A percentile compares a stretch with the other conserved stretches of the same genome.
Conservation (phyloP, 2,113 vertebrate species). For the Lonchura striata region DNA sequence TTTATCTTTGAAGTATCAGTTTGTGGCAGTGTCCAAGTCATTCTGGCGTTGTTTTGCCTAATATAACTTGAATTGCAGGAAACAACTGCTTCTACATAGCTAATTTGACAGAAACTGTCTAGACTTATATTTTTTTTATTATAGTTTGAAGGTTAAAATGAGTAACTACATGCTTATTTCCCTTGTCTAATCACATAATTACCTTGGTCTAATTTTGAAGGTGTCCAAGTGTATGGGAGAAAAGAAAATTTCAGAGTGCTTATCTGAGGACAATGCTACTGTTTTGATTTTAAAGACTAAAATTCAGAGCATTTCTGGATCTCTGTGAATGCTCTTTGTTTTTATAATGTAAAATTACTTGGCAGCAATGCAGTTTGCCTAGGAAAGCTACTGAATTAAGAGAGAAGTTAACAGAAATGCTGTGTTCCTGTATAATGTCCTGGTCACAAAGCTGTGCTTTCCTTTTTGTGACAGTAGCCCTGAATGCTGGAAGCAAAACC, state of each 20-base stretch:
- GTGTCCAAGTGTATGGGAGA: not conserved
- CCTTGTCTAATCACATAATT: constrained; percentile 41
- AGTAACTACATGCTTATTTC: constrained; percentile 4
- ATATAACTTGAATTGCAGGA: not conserved
- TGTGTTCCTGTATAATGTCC: not conserved
- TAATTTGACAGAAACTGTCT: constrained; percentile 29
- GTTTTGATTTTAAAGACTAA: not conserved
- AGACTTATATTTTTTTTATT: not conserved
- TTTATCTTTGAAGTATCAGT: not conserved
- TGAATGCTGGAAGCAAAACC: not conserved
- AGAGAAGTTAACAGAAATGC: not conserved
- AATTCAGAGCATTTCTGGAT: not conserved
- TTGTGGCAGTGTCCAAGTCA: not conserved
- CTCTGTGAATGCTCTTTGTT: not conserved
- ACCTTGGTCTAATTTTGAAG: constrained; percentile 49
- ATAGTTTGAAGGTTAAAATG: constrained; percentile 17
- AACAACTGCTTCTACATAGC: not conserved
- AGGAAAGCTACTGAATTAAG: not conserved
- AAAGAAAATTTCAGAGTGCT: not conserved
- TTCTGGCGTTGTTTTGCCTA: not conserved
- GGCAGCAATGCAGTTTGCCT: not conserved
- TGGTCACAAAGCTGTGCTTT: not conserved
- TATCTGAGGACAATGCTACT: not conserved
- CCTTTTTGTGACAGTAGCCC: not conserved
- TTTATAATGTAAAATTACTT: not conserved